Base-by-base conservation (phyloP, 2,113 vertebrate species). In the Hepsetus odoe region DNA sequence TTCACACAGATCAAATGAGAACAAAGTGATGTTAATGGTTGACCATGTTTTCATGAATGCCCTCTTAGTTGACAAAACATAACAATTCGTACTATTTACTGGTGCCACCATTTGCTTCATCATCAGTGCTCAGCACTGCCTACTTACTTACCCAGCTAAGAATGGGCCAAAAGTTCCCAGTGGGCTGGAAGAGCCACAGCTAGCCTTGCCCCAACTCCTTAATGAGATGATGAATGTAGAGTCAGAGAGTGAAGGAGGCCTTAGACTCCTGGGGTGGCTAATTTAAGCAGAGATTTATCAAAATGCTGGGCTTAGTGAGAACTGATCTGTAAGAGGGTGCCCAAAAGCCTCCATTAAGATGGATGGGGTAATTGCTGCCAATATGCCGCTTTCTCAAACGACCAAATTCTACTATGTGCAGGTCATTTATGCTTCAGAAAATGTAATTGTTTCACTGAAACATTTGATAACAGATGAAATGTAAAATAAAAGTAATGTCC, bases 271-370 rank as follows among this genome's bases (percentile, higher is more conserved):
- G 87, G 83, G 90, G 53, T 89, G 79, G 85, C 87, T 90, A 85
- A 89, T 92, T 91, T 90, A 89, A 90, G 85, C 79, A 82, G 88
- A 90, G 86, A 92, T 92, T 89, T 88, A 92, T 92, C 91, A 92
- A 92, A 89, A 13, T 49, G 80, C 80, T 80, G 53, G 69, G 82
- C 80, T 80, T 70, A 79, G 81, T 62, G 74, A 64, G 84, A 77
- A 80, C 85, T 80, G 83, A 87, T 80, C 87, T 90, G 83, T 84
- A 78, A 85, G 86, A 78, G 84, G 38, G 86, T 81, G 87, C 83
- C 53, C 76, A 90, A 68, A 58, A 72, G 86, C 87, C 86, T 89
- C 86, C 46, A 84, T 85, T 85, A 92, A 91, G 91, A 92, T 90
- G 87, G 91, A 92, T 92, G 89, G 87, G 87, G 90, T 91, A 90